Conservation (phyloP, 2,797 vertebrate species). For the Lepus oiostolus region DNA sequence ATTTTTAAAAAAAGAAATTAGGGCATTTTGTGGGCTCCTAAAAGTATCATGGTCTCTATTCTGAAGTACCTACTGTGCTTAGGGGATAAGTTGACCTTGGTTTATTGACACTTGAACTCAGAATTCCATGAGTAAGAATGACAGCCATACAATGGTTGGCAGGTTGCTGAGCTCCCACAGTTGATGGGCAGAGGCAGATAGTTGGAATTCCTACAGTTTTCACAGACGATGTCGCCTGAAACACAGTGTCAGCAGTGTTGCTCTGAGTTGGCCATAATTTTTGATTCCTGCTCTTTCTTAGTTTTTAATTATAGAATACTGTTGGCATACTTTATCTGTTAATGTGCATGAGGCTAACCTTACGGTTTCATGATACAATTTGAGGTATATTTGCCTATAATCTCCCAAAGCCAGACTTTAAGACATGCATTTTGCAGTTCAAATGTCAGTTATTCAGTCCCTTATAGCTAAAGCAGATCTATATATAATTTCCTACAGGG, state of each 20-base stretch:
- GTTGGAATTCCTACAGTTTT: conserved; percentile 65
- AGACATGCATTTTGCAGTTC: neutral
- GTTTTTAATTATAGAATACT: conserved; percentile 52
- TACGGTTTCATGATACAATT: conserved; percentile 43
- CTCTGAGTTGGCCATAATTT: conserved; percentile 10
- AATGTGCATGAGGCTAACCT: conserved; percentile 7
- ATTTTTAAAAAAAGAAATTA: too few species aligned
- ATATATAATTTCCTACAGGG: neutral
- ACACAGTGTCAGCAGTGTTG: neutral
- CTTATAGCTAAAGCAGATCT: conserved; percentile 23
- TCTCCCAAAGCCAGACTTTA: conserved; percentile 45
- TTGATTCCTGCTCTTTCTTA: conserved; percentile 31
- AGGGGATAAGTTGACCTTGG: neutral
- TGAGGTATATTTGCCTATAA: conserved; percentile 17
- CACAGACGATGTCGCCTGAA: conserved; percentile 17
- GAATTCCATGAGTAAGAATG: conserved; percentile 45
- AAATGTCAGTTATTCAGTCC: neutral
- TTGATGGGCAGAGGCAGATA: conserved; percentile 63
- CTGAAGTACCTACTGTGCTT: neutral
- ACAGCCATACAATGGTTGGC: conserved; percentile 58
- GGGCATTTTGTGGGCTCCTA: neutral
- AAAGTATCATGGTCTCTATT: neutral
- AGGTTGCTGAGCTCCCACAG: conserved; percentile 45
- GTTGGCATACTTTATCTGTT: neutral
- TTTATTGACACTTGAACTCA: conserved; percentile 22